Conservation (phyloP, 2,888 invertebrate genomes). For the Tribolium freemani region DNA sequence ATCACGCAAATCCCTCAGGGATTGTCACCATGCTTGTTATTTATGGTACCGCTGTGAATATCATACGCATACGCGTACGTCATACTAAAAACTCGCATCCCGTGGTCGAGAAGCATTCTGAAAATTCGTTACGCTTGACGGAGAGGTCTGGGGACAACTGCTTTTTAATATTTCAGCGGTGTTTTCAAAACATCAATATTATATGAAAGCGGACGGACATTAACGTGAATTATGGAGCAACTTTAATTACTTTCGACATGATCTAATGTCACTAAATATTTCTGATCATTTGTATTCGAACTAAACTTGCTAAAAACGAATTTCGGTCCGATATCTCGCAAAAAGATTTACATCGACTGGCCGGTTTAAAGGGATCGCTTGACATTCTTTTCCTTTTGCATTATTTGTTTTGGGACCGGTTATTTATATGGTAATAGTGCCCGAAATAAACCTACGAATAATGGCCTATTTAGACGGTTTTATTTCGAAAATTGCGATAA, state of each 20-base stretch:
- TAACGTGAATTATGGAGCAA: constrained; percentile 21
- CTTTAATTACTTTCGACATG: constrained; percentile 20
- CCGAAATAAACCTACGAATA: background rate
- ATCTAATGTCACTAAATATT: background rate
- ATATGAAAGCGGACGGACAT: constrained; percentile 8
- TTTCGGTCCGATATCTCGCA: background rate
- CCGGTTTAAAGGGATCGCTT: too few relatives aligned
- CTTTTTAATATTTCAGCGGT: constrained; percentile 21
- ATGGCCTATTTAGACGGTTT: background rate
- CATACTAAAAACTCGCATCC: constrained; percentile 36
- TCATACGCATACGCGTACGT: constrained; percentile 51
- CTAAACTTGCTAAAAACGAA: background rate
- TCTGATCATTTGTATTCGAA: background rate
- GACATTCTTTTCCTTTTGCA: too few relatives aligned
- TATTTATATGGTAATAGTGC: too few relatives aligned
- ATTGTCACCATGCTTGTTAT: constrained; percentile 62
- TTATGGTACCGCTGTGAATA: constrained; percentile 62
- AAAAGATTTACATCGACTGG: too few relatives aligned
- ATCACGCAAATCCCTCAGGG: constrained; percentile 63
- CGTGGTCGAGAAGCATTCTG: background rate
- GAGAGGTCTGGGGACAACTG: background rate
- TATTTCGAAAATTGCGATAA: too few relatives aligned
- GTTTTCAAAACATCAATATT: constrained; percentile 23
- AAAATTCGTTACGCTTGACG: constrained; percentile 5
- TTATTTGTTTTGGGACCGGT: too few relatives aligned